A percentile compares a stretch with the other conserved stretches of the same genome.
phyloP scores from a whole-genome alignment of 2,113 vertebrate genomes.

The Miniopterus natalensis region DNA sequence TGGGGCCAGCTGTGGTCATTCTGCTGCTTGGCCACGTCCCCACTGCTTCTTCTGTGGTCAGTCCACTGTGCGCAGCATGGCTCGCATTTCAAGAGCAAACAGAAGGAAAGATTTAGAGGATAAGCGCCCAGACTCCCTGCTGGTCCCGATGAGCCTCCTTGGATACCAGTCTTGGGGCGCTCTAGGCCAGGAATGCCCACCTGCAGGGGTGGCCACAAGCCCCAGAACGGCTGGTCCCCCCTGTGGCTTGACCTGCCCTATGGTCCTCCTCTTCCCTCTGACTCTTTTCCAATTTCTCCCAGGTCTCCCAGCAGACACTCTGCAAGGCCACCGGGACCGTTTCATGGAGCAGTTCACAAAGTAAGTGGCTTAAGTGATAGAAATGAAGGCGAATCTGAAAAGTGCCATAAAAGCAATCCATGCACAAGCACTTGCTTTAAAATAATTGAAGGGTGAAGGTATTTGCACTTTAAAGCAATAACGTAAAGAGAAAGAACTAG shows the following conservation, averaged over 20 bases:
- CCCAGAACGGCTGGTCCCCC: background rate
- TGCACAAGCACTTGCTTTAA: background rate
- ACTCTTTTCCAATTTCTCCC: conserved; percentile 33
- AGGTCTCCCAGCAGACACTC: conserved; percentile 98
- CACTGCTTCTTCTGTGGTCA: background rate
- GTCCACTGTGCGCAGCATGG: background rate
- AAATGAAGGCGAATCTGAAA: fast-evolving
- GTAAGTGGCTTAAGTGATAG: conserved; percentile 86
- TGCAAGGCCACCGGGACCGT: conserved; percentile 98
- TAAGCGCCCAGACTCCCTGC: fast-evolving
- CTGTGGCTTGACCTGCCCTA: background rate
- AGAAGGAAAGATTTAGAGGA: background rate
- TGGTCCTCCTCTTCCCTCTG: background rate
- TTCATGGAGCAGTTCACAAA: conserved; percentile 99
- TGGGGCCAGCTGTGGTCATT: background rate
- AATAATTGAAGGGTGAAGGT: background rate
- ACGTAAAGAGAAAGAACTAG: background rate
- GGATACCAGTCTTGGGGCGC: background rate
- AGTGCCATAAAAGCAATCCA: background rate
- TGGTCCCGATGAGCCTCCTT: background rate
- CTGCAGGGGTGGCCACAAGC: background rate
- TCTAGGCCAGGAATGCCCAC: background rate
- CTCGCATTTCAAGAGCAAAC: background rate
- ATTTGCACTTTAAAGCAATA: background rate
- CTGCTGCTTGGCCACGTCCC: background rate